Evolutionary conservation across 2,113 vertebrate species (phyloP), one percentile per base, ranked within the genome.

Genomic region (Atractosteus spatula): DNA sequence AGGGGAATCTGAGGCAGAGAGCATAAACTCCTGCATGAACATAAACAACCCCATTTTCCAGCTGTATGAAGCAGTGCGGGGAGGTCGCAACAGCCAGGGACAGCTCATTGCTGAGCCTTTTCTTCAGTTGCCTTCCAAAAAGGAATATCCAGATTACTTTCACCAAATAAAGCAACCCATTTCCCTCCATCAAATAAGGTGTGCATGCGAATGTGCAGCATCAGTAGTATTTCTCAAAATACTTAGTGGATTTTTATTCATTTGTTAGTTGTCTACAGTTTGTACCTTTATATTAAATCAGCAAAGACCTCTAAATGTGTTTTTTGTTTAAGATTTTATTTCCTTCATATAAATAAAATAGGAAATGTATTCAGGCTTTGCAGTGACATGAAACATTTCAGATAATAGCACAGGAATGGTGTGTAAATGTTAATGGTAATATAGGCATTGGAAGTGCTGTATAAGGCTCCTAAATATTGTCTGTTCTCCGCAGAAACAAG

Each of bases 131-230:
- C 97, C 97, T 69, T 97, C 95, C 76, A 96, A 95, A 88, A 99
- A 99, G 81, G 97, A 99, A 78, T 98, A 98, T 75, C 97, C 97
- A 2, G 94, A 99, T 90, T 99, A 99, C 89, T 99, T 94, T 85
- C 96, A 97, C 74, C 97, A 98, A 84, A 99, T 97, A 84, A 96
- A 88, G 86, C 89, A 95, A 69, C 97, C 97, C 55, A 91, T 97
- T 86, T 97, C 96, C 47, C 86, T 99, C 61, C 94, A 94, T 73
- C 95, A 96, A 79, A 98, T 99, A 85, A 96, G 97, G 97, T 99
- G 94, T 29, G 29, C 29, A 62, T 10, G 10, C 5, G 1, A 51
- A 51, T 51, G 47, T 51, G 47, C 47, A 7, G 29, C 29, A 2
- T 29, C 29, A 29, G 29, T 29, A 29, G 29, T 29, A 29, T 29